These are phyloP conservation scores for Pristis pectinata DNA, from an alignment of 2,797 vertebrate species.

Conservation along the genomic window DNA sequence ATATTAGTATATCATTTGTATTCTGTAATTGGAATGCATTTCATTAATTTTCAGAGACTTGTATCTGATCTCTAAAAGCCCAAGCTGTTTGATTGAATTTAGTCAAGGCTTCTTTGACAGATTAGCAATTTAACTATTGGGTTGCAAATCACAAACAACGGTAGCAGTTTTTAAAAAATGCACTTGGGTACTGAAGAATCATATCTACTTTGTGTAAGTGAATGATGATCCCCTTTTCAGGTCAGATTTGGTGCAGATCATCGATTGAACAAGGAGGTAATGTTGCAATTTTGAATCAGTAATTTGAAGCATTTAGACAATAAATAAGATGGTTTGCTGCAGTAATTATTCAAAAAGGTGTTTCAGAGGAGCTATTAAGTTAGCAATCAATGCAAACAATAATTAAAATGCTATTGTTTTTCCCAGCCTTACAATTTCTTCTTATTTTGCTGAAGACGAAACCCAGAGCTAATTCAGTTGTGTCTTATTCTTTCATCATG, in stretches of 20 bases:
- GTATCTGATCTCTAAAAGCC: neutral
- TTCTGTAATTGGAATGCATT: neutral
- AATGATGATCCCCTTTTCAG: neutral
- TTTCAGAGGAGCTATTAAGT: neutral
- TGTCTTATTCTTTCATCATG: neutral
- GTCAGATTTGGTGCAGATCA: neutral
- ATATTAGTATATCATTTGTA: neutral
- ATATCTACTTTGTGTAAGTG: neutral
- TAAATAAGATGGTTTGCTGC: neutral
- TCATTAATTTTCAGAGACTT: slow-evolving; percentile 15
- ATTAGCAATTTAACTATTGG: slow-evolving; percentile 11
- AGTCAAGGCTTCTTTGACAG: neutral
- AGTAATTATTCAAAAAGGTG: neutral
- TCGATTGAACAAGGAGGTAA: no score
- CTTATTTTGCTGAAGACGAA: neutral
- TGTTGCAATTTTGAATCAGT: neutral
- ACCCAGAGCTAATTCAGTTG: neutral
- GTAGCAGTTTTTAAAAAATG: neutral
- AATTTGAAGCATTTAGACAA: neutral
- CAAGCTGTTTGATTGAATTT: slow-evolving; percentile 7
- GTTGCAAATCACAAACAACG: neutral
- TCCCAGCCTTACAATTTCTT: neutral
- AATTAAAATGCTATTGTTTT: neutral
- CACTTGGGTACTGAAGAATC: neutral
- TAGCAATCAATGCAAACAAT: neutral